Percentiles rank a stretch among this genome's conserved stretches.
Evolutionary conservation across 2,888 invertebrate species (phyloP).

Genomic region (Xestoiulus laeticollis): DNA sequence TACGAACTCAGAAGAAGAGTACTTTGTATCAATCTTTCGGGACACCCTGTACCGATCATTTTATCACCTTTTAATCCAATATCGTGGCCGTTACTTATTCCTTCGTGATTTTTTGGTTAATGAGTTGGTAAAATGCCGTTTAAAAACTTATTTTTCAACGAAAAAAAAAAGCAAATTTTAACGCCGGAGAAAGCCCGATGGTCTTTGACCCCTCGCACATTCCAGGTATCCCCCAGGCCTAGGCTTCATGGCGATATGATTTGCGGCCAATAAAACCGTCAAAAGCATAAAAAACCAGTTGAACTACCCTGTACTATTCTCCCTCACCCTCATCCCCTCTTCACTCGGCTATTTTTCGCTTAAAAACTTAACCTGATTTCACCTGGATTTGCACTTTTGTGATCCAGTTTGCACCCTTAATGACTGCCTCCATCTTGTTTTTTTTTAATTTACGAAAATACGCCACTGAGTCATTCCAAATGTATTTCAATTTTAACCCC

Average conservation of each 20-base stretch:
- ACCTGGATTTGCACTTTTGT: slow-evolving; percentile 14
- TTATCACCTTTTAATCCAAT: neutral
- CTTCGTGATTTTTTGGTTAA: neutral
- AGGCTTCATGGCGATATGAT: slow-evolving; percentile 23
- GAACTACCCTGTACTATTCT: slow-evolving; percentile 18
- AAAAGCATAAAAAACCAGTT: slow-evolving; percentile 25
- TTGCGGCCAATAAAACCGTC: slow-evolving; percentile 37
- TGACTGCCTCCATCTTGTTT: slow-evolving; percentile 5
- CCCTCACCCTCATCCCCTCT: slow-evolving; percentile 34
- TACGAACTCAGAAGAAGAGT: neutral
- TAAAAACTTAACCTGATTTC: slow-evolving; percentile 3
- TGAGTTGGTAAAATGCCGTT: slow-evolving; percentile 7
- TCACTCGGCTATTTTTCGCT: slow-evolving; percentile 23
- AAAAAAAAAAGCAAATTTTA: no score
- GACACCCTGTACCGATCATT: neutral
- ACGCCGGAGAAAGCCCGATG: slow-evolving; percentile 32
- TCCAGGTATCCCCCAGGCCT: slow-evolving; percentile 21
- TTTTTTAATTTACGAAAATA: neutral
- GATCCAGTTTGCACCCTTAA: slow-evolving; percentile 30
- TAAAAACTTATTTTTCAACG: neutral
- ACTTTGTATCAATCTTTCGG: neutral
- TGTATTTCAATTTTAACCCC: neutral
- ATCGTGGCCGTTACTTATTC: neutral
- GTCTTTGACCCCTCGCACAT: slow-evolving; percentile 34
- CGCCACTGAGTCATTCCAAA: neutral